Conservation (phyloP, 2,113 vertebrate species). For the Callipepla californica region DNA sequence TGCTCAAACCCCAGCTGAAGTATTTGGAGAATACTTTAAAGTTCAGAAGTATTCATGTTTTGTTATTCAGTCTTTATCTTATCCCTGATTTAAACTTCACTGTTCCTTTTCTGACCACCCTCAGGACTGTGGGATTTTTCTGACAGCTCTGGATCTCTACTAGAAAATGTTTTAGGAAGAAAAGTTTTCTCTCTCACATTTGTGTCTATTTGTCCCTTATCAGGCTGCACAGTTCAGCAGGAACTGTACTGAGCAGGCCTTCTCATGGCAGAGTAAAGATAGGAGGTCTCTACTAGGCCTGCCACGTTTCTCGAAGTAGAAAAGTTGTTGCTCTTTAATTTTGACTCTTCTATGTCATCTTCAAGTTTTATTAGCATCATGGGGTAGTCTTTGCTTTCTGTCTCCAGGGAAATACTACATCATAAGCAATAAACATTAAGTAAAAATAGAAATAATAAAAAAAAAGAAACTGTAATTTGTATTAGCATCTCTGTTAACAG, state of each 20-base stretch:
- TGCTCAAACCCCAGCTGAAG: neutral
- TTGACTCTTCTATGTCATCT: neutral
- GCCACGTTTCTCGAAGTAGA: neutral
- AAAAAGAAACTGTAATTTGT: neutral
- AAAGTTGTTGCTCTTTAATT: constrained; percentile 31
- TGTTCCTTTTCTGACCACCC: neutral
- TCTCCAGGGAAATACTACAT: constrained; percentile 22
- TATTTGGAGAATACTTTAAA: neutral
- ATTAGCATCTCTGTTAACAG: constrained; percentile 41
- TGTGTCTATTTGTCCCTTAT: neutral
- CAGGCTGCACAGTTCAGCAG: neutral
- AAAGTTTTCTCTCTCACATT: neutral
- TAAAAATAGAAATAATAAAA: neutral
- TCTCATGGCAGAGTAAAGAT: neutral
- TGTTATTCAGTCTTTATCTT: neutral
- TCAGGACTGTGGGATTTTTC: neutral
- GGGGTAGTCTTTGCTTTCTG: neutral
- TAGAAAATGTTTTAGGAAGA: neutral
- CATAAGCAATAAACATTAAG: neutral
- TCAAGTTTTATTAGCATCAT: neutral
- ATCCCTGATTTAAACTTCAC: neutral
- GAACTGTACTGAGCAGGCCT: neutral
- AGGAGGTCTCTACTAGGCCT: neutral
- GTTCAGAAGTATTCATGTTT: neutral
- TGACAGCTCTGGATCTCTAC: neutral